Percentiles rank a stretch among this genome's conserved stretches.
phyloP scores from a whole-genome alignment of 2,888 invertebrate genomes.

The Branchipolynoe longqiensis region DNA sequence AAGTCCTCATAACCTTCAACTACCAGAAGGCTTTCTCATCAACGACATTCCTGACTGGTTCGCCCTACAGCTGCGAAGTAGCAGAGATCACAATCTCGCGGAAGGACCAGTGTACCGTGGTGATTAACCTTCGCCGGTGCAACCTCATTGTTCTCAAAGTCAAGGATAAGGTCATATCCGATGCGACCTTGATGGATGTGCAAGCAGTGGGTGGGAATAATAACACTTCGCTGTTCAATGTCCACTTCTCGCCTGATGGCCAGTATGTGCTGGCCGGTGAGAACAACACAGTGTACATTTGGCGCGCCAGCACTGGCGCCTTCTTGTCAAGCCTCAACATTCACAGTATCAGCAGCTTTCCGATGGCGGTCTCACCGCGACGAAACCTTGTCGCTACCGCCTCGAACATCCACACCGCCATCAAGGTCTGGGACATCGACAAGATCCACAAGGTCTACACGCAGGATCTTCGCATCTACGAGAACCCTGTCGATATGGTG shows the following conservation, averaged over 20 bases:
- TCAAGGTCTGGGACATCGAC: conserved; percentile 68
- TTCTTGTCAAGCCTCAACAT: conserved; percentile 63
- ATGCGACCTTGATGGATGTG: conserved; percentile 63
- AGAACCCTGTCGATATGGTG: conserved; percentile 67
- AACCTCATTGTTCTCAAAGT: conserved; percentile 65
- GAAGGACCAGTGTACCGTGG: conserved; percentile 56
- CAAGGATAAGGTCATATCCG: conserved; percentile 17
- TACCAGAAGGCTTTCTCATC: conserved; percentile 62
- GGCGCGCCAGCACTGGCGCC: conserved; percentile 61
- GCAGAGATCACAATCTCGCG: conserved; percentile 66
- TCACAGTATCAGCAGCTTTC: conserved; percentile 65
- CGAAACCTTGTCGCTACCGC: conserved; percentile 66
- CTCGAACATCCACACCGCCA: conserved; percentile 69
- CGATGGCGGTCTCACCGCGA: conserved; percentile 64
- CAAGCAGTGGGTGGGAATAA: conserved; percentile 62
- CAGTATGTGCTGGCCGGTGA: conserved; percentile 63
- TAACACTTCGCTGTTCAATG: conserved; percentile 63
- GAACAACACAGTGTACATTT: conserved; percentile 65
- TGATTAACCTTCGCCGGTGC: conserved; percentile 66
- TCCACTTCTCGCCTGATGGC: conserved; percentile 64
- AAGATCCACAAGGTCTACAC: conserved; percentile 59
- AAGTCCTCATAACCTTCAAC: conserved; percentile 61
- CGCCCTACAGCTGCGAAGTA: conserved; percentile 63
- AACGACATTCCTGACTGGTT: conserved; percentile 63
- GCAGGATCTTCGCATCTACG: conserved; percentile 63